Percentiles rank a stretch among this genome's conserved stretches.
These are phyloP conservation scores for Drosophila nr. perissopoda DNA, from an alignment of 2,888 invertebrate species.

Conservation along the genomic window DNA sequence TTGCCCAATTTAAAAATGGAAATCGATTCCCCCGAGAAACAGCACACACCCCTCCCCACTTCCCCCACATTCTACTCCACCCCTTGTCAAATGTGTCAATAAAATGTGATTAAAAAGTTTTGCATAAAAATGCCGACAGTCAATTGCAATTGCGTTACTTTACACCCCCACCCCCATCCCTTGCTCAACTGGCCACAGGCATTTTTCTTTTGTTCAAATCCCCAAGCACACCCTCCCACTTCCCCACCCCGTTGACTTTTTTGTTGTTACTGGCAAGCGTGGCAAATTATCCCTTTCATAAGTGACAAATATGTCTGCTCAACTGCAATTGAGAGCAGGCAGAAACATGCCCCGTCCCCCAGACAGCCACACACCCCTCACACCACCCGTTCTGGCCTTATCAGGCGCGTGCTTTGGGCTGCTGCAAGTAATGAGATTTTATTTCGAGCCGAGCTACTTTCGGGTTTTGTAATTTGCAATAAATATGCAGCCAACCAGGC, in stretches of 20 bases:
- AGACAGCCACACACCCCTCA: neutral
- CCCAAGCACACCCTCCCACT: conserved; percentile 21
- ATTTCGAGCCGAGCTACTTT: conserved; percentile 56
- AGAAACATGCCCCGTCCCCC: neutral
- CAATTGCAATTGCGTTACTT: conserved; percentile 55
- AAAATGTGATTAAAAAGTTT: conserved; percentile 80
- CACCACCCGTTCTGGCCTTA: conserved; percentile 48
- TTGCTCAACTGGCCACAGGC: conserved; percentile 52
- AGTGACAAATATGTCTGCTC: conserved; percentile 72
- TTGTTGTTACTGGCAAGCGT: conserved; percentile 60
- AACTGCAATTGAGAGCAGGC: conserved; percentile 40
- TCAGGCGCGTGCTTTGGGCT: conserved; percentile 55
- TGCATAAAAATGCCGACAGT: conserved; percentile 76
- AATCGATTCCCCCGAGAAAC: conserved; percentile 74
- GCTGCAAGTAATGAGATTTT: conserved; percentile 78
- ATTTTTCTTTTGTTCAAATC: conserved; percentile 49
- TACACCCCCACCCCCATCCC: conserved; percentile 11
- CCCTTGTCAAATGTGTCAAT: conserved; percentile 66
- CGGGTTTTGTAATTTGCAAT: conserved; percentile 70
- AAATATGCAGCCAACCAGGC: conserved; percentile 65
- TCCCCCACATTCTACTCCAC: too few species aligned
- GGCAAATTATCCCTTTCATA: conserved; percentile 78
- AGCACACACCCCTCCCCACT: neutral
- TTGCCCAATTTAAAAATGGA: conserved; percentile 80
- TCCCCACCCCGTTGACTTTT: neutral